Base-by-base conservation (phyloP, 1,140 invertebrate genomes). In the Drosophila murphyi region DNA sequence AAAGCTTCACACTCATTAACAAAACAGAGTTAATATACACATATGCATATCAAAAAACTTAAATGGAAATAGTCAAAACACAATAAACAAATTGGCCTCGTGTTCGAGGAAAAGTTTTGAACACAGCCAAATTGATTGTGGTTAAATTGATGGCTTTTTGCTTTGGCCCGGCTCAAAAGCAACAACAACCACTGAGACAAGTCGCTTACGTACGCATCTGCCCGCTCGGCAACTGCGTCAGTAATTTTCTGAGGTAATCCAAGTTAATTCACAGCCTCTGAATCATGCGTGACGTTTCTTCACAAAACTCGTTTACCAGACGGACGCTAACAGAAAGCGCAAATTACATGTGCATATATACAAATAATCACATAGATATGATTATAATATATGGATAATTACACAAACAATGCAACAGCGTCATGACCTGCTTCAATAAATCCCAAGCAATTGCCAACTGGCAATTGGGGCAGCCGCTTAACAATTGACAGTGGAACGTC, bases 351-450 rank as follows among this genome's bases (percentile, higher is more conserved):
- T 54, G 29, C 52, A 65, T 31, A 54, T 7, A 41, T 28, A 34
- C 8, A 39, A 29, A 43, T 39, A 47, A 48, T 20, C 6, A 35
- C n/a, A 47, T 32, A 45, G 5, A 32, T 52, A 6, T n/a, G 32
- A 12, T 39, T 64, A 67, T 67, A 72, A 60, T 68, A 55, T 55
- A 55, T 73, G 47, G 59, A 55, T 72, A 75, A 70, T 60, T 73
- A 69, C 64, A 77, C 76, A 83, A 72, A 83, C 60, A 80, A 83
- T 77, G 50, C 54, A 35, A 28, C 52, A 61, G 32, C 48, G 55
- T 59, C 72, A 73, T 88, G 82, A 87, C 83, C 83, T 87, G 85
- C 85, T 83, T 80, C 65, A 87, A 72, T 88, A 70, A 67, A 73
- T 86, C 51, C 28, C 55, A 63, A 34, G 43, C 62, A 61, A 63